Percentiles rank a stretch among this genome's conserved stretches.
Evolutionary conservation across 2,113 vertebrate genomes (phyloP).

Genomic region (Catagonus wagneri): DNA sequence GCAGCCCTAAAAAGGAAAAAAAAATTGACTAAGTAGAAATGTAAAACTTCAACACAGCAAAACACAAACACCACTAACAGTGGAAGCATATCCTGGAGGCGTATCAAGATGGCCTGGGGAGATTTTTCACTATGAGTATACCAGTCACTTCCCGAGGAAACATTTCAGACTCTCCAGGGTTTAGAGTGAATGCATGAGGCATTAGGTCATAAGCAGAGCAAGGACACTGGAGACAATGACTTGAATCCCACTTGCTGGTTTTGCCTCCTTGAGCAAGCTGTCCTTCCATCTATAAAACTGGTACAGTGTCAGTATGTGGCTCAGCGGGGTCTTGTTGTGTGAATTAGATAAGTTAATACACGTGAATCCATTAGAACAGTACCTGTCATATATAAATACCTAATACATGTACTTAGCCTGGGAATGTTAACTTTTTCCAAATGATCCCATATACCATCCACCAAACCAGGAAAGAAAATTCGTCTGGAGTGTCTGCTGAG

Average conservation of each 20-base stretch:
- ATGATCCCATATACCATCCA: not conserved
- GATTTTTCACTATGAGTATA: not conserved
- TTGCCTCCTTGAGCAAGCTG: not conserved
- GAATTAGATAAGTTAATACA: not conserved
- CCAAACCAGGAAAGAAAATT: constrained; percentile 39
- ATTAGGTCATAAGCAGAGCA: not conserved
- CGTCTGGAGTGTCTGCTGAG: not conserved
- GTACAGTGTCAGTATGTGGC: not conserved
- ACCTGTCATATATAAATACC: not conserved
- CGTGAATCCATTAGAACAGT: not conserved
- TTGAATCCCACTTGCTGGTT: not conserved
- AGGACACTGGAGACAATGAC: not conserved
- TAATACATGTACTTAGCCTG: not conserved
- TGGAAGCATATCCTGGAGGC: not conserved
- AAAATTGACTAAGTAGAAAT: not conserved
- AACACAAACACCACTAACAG: not conserved
- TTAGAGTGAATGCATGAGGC: not conserved
- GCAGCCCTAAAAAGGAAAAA: too few species aligned
- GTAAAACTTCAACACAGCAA: not conserved
- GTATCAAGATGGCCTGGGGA: not conserved
- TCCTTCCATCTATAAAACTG: not conserved
- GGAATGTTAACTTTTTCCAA: not conserved
- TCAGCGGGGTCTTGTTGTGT: not conserved
- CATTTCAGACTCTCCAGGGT: not conserved
- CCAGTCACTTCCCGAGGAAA: not conserved